These are phyloP conservation scores for Darevskia nairensis DNA, from an alignment of 2,797 vertebrate genomes.

Conservation along the genomic window DNA sequence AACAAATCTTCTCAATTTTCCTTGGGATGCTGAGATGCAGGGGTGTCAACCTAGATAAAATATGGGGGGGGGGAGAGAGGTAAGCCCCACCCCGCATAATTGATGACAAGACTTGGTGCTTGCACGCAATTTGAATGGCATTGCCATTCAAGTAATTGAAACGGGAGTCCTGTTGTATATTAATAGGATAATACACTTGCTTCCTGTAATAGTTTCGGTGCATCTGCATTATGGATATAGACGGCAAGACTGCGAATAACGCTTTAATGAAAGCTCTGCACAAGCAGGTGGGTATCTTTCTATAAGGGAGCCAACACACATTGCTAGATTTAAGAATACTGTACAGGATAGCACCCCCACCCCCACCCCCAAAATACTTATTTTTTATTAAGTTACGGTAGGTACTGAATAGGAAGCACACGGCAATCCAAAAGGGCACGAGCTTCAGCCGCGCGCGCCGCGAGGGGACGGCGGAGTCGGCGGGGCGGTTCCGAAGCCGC, in stretches of 20 bases:
- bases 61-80: neutral
- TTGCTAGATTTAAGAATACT: neutral
- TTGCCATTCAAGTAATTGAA: constrained; percentile 1
- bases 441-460: no score
- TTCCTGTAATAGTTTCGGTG: neutral
- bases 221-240: neutral
- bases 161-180: neutral
- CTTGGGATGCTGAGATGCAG: constrained; percentile 2
- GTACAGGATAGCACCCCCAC: neutral
- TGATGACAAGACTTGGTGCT: neutral
- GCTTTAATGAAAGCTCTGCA: neutral
- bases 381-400: neutral
- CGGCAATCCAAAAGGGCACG: no score
- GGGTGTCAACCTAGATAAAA: neutral
- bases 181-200: neutral
- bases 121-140: no score
- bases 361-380: neutral
- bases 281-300: neutral
- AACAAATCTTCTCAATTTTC: neutral
- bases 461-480: no score
- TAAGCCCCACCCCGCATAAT: no score
- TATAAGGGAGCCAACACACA: neutral
- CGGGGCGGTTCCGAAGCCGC: no score
- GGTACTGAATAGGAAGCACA: accelerated
- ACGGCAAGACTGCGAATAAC: neutral